Base-by-base conservation (phyloP, 2,797 vertebrate genomes). In the Tolypeutes matacus region DNA sequence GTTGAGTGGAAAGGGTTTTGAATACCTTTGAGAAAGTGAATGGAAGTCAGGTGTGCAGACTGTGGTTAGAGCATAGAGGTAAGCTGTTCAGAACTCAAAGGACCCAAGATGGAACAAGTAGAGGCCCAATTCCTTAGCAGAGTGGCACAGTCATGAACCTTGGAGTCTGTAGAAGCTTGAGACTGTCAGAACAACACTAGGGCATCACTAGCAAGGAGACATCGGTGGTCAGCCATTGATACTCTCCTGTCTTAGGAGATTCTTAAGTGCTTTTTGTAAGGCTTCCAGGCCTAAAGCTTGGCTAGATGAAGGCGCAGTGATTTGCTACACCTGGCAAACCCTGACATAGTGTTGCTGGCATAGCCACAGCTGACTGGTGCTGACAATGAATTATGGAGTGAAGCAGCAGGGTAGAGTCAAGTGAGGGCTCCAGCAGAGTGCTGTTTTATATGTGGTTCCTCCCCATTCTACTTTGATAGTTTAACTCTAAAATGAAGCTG, bases 291-390 rank as follows among this genome's bases (percentile, higher is more conserved):
- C 67, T 78, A 90, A 67, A 86, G 86, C 82, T 89, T 96, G 92
- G 93, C 92, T 75, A 89, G 75, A 80, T 5, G 53, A 85, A 95
- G 89, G 83, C 9, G 27, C 72, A 34, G 67, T 96, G 93, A 96
- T 97, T 96, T 91, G 92, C 83, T 86, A 87, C 94, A 96, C 95
- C 96, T 96, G 97, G 96, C 95, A 92, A 87, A 86, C 81, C 13
- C 39, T 97, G 95, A 84, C 89, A 58, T 27, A 15, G 89, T 5
- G 60, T 60, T 64, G 86, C 64, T 89, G 88, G 90, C 92, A 49
- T 84, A 81, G 67, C 46, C 42, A 51, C 72, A 72, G 89, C 90
- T 94, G 87, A 91, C 56, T 84, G 56, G 90, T 65, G 58, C 92
- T 86, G 95, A 69, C 83, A 93, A n/a, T 89, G 94, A 94, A 97